These are phyloP conservation scores for Chrysotoxum bicinctum DNA, from an alignment of 2,888 invertebrate genomes.

Conservation along the genomic window DNA sequence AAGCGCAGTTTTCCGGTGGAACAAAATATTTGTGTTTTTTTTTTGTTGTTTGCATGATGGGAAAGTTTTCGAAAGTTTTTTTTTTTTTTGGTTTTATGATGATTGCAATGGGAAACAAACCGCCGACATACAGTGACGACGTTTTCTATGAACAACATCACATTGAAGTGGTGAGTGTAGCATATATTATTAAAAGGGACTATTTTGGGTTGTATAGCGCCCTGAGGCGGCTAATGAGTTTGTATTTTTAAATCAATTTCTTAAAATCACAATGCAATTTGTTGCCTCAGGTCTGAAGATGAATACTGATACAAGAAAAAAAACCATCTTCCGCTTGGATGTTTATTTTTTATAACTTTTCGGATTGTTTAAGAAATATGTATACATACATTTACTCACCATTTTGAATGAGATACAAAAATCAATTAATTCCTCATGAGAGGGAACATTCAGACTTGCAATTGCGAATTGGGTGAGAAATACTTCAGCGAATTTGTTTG, in stretches of 20 bases:
- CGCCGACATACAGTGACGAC: slow-evolving; percentile 7
- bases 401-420: slow-evolving; percentile 22
- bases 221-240: slow-evolving; percentile 40
- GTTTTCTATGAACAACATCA: slow-evolving; percentile 30
- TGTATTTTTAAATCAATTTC: slow-evolving; percentile 53
- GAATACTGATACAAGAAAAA: not conserved
- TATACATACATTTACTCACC: not conserved
- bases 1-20: slow-evolving; percentile 68
- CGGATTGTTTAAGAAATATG: slow-evolving; percentile 21
- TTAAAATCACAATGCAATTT: slow-evolving; percentile 63
- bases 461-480: slow-evolving; percentile 38
- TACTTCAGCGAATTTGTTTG: slow-evolving; percentile 11
- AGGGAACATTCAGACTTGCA: not conserved
- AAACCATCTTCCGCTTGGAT: slow-evolving; percentile 55
- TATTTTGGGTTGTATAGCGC: slow-evolving; percentile 1
- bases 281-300: slow-evolving; percentile 44
- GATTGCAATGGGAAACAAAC: slow-evolving; percentile 59
- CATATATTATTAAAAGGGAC: slow-evolving; percentile 36
- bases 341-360: slow-evolving; percentile 36
- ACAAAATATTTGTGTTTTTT: slow-evolving; percentile 12
- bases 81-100: slow-evolving; percentile 38
- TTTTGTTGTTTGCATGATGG: slow-evolving; percentile 67
- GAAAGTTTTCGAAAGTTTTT: slow-evolving; percentile 72
- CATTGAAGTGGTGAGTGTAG: slow-evolving; percentile 18
- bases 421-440: slow-evolving; percentile 27